Evolutionary conservation across 2,113 vertebrate genomes (phyloP).

Genomic region (Telmatochromis brachygnathus): DNA sequence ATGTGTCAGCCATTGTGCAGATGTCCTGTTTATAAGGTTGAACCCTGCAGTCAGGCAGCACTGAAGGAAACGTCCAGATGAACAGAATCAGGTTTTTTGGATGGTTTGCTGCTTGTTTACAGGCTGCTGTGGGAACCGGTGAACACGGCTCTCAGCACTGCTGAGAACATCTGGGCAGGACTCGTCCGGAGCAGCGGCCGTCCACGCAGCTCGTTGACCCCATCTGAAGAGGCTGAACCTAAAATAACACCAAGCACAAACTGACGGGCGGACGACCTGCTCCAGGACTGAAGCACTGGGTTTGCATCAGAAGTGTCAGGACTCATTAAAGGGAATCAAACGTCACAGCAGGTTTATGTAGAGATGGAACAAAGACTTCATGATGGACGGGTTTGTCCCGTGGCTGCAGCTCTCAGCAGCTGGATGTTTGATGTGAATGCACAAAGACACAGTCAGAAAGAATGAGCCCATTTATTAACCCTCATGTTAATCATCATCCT

Average conservation of each 20-base stretch:
- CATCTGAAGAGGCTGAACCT: background rate
- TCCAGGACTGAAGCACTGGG: background rate
- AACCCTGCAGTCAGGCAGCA: background rate
- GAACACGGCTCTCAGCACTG: background rate
- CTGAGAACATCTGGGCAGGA: background rate
- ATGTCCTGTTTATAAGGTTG: background rate
- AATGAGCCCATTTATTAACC: slow-evolving; percentile 66
- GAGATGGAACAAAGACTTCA: background rate
- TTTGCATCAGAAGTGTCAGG: background rate
- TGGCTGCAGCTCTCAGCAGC: background rate
- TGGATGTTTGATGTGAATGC: background rate
- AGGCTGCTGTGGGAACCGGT: background rate
- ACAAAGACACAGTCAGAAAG: slow-evolving; percentile 41
- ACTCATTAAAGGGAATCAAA: background rate
- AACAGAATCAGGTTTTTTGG: background rate
- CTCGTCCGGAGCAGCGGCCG: background rate
- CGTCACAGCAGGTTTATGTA: background rate
- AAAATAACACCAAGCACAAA: background rate
- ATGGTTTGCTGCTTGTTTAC: background rate
- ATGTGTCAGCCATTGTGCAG: background rate
- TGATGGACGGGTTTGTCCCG: background rate
- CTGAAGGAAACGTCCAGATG: background rate
- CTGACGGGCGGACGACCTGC: background rate
- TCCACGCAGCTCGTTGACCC: no score
- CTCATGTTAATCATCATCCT: slow-evolving; percentile 54